phyloP scores from a whole-genome alignment of 1,140 invertebrate species.

The Drosophila takahashii region DNA sequence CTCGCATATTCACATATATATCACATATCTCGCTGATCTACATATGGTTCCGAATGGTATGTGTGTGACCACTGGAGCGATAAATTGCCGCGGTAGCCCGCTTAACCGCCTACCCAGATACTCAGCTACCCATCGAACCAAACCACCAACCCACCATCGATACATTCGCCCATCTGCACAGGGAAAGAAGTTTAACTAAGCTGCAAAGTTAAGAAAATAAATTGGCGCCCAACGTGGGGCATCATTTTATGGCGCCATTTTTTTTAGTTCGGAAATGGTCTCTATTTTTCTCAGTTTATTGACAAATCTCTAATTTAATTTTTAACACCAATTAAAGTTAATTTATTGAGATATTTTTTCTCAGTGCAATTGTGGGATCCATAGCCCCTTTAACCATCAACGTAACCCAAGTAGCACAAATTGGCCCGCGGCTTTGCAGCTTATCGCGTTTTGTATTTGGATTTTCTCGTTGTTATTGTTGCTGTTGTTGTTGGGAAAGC shows the following conservation, averaged over 20 bases:
- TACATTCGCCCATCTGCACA: slow-evolving; percentile 4
- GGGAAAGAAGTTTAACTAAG: not conserved
- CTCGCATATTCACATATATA: not conserved
- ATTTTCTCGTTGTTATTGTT: slow-evolving; percentile 12
- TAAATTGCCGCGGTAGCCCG: slow-evolving; percentile 67
- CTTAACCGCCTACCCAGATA: slow-evolving; percentile 24
- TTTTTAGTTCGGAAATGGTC: no score
- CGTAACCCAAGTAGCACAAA: slow-evolving; percentile 67
- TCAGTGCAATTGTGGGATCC: slow-evolving; percentile 7
- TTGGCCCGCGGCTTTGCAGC: slow-evolving; percentile 63
- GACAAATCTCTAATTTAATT: not conserved
- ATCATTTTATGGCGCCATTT: not conserved
- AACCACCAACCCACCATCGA: slow-evolving; percentile 29
- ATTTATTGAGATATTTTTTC: not conserved
- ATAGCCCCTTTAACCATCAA: not conserved
- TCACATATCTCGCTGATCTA: slow-evolving; percentile 24
- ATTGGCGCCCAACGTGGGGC: not conserved
- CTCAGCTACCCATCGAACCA: slow-evolving; percentile 8
- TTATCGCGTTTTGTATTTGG: slow-evolving; percentile 59
- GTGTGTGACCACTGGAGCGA: slow-evolving; percentile 55
- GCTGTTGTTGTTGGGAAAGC: slow-evolving; percentile 40
- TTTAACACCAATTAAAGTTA: no score
- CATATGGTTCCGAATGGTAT: slow-evolving; percentile 14
- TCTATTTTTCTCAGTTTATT: not conserved
- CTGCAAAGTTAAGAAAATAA: not conserved